Percentiles rank a stretch among this genome's conserved stretches.
phyloP scores from a whole-genome alignment of 2,113 vertebrate species.

The Corythornis madagascariensis region DNA sequence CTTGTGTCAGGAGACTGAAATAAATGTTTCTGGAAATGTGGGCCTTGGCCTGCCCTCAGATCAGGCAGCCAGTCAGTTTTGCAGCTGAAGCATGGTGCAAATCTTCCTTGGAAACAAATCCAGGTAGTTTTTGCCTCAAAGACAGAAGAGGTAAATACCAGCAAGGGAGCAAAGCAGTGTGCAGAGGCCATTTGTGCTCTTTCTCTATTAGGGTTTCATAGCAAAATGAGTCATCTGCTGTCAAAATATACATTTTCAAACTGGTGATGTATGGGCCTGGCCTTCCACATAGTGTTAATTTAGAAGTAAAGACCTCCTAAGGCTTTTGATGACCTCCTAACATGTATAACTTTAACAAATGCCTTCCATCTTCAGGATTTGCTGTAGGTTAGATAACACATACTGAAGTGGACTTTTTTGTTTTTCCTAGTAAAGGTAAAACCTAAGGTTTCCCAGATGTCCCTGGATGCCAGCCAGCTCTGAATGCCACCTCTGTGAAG shows the following conservation, averaged over 20 bases:
- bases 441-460: neutral
- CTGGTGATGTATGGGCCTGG: neutral
- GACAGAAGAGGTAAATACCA: neutral
- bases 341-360: neutral
- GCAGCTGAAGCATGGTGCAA: neutral
- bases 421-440: neutral
- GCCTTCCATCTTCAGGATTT: neutral
- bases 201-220: neutral
- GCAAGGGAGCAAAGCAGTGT: neutral
- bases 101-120: neutral
- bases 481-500: neutral
- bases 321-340: neutral
- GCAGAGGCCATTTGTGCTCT: neutral
- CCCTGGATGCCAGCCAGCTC: neutral
- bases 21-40: rapidly evolving
- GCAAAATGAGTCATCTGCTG: neutral
- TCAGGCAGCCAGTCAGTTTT: neutral
- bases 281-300: neutral
- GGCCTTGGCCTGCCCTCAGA: neutral
- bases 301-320: neutral
- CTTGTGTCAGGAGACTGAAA: neutral
- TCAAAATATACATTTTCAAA: neutral
- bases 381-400: neutral
- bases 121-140: neutral
- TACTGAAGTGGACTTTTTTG: neutral